Evolutionary conservation across 2,113 vertebrate genomes (phyloP).

Genomic region (Suricata suricatta): DNA sequence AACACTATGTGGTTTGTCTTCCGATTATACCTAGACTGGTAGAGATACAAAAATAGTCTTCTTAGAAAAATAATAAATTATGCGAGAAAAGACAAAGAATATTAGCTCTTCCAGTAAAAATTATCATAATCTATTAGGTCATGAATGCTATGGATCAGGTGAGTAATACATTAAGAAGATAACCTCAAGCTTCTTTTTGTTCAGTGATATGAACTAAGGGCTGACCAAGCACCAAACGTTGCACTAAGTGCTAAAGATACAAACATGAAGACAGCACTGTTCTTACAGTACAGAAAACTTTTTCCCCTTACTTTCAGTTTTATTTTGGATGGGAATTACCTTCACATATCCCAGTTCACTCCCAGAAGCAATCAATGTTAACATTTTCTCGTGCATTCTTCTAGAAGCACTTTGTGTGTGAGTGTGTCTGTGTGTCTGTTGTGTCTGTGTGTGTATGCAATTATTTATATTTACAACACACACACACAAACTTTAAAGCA

Average conservation of each 20-base stretch:
- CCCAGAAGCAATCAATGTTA: background rate
- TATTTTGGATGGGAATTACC: background rate
- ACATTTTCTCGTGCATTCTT: background rate
- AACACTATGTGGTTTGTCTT: background rate
- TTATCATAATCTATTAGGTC: background rate
- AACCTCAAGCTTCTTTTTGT: background rate
- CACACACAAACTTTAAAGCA: background rate
- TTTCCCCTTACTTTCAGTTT: background rate
- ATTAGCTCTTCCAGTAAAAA: background rate
- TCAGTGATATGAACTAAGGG: background rate
- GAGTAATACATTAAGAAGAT: background rate
- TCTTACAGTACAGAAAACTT: background rate
- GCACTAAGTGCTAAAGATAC: background rate
- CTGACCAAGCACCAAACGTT: background rate
- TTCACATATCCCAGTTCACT: background rate
- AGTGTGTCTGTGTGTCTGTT: background rate
- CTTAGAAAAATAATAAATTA: background rate
- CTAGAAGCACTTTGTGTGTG: background rate
- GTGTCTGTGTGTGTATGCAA: background rate
- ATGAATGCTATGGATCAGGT: background rate
- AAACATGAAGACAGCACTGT: background rate
- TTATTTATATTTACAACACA: background rate
- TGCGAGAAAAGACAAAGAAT: background rate
- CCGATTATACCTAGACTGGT: background rate
- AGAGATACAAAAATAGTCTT: background rate